Percentiles rank a stretch among this genome's conserved stretches.
Conservation (phyloP, 2,888 invertebrate genomes). For the Crematogaster levior region DNA sequence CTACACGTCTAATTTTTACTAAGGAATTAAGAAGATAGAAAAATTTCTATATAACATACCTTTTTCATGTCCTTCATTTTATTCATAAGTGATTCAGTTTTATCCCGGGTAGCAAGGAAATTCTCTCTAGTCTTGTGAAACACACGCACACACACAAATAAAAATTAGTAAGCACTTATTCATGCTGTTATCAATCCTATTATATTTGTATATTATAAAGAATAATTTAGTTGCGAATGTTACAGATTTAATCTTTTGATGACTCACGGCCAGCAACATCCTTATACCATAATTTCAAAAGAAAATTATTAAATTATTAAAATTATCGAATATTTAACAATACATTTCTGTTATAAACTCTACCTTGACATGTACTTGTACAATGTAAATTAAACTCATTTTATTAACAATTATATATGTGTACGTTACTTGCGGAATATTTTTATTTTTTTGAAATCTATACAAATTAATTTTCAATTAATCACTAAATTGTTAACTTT, state of each 20-base stretch:
- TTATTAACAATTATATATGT: slow-evolving; percentile 1
- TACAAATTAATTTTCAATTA: slow-evolving; percentile 11
- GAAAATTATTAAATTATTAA: no score
- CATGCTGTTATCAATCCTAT: slow-evolving; percentile 77
- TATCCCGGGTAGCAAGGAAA: slow-evolving; percentile 96
- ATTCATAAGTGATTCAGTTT: slow-evolving; percentile 97
- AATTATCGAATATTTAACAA: slow-evolving; percentile 6
- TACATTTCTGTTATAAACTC: not conserved
- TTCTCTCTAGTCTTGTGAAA: slow-evolving; percentile 94
- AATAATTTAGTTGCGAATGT: slow-evolving; percentile 60
- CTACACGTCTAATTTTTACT: not conserved
- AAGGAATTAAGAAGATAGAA: slow-evolving; percentile 3
- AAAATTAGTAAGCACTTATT: slow-evolving; percentile 76
- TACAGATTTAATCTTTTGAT: slow-evolving; percentile 29
- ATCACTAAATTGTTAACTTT: slow-evolving; percentile 27
- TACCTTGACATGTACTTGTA: not conserved
- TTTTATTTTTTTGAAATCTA: not conserved
- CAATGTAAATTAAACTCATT: not conserved
- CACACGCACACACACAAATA: slow-evolving; percentile 78
- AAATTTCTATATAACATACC: slow-evolving; percentile 86
- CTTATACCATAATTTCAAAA: not conserved
- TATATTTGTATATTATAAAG: slow-evolving; percentile 59
- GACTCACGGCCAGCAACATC: not conserved
- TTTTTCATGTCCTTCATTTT: slow-evolving; percentile 98
- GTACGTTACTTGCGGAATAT: not conserved